phyloP scores from a whole-genome alignment of 2,888 invertebrate species.

The Tetheella fluctuosa region DNA sequence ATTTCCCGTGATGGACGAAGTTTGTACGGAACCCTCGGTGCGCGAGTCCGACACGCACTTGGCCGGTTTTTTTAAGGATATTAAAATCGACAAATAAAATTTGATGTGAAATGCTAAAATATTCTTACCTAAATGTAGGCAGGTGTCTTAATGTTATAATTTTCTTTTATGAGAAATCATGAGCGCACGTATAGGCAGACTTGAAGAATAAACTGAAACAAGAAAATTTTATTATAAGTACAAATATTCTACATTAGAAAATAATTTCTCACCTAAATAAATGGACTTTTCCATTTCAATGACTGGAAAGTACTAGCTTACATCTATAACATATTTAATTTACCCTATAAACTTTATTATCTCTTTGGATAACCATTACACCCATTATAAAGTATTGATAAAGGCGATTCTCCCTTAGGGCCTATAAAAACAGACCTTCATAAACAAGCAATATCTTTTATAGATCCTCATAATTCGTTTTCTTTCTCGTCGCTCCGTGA shows the following conservation, averaged over 20 bases:
- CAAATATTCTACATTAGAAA: slow-evolving; percentile 23
- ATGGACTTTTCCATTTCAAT: background rate
- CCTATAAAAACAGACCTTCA: slow-evolving; percentile 74
- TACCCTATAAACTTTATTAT: slow-evolving; percentile 59
- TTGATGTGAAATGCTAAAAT: slow-evolving; percentile 23
- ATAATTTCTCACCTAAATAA: background rate
- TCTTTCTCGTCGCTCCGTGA: slow-evolving; percentile 55
- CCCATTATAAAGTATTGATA: slow-evolving; percentile 68
- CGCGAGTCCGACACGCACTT: too few relatives aligned
- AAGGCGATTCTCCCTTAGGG: slow-evolving; percentile 65
- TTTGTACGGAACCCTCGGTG: too few relatives aligned
- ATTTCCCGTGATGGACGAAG: too few relatives aligned
- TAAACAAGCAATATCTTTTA: slow-evolving; percentile 79
- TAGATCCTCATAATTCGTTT: slow-evolving; percentile 66
- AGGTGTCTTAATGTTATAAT: slow-evolving; percentile 76
- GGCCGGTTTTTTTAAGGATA: too few relatives aligned
- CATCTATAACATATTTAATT: slow-evolving; percentile 36
- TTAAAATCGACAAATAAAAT: too few relatives aligned
- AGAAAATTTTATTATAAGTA: slow-evolving; percentile 37
- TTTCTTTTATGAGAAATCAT: slow-evolving; percentile 59
- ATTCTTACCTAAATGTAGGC: slow-evolving; percentile 71
- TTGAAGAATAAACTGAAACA: slow-evolving; percentile 66
- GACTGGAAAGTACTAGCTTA: slow-evolving; percentile 12
- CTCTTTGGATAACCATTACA: slow-evolving; percentile 65
- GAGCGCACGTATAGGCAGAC: slow-evolving; percentile 46